phyloP scores from a whole-genome alignment of 1,140 invertebrate genomes.

The Hyposmocoma kahamanoa region DNA sequence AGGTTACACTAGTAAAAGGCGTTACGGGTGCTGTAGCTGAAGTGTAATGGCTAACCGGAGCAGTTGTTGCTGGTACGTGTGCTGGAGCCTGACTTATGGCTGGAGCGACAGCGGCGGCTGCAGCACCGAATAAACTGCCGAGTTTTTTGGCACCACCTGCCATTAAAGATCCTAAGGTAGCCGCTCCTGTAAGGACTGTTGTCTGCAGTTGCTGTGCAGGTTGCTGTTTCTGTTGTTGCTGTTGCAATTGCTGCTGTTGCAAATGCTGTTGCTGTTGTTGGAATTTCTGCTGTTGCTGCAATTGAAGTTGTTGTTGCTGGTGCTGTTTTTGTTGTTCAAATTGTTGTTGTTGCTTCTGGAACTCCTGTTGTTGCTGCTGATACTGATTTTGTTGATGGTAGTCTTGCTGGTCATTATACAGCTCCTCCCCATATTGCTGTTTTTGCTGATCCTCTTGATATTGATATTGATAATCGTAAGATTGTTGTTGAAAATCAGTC shows the following conservation, averaged over 20 bases:
- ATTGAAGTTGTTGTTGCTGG: conserved; percentile 20
- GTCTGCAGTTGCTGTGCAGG: conserved; percentile 57
- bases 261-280: conserved; percentile 34
- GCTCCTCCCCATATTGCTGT: conserved; percentile 16
- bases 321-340: conserved; percentile 31
- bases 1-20: conserved; percentile 53
- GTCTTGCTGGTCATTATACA: conserved; percentile 4
- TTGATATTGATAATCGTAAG: conserved; percentile 24
- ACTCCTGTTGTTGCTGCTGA: conserved; percentile 28
- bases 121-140: conserved; percentile 65
- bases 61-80: conserved; percentile 22
- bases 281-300: conserved; percentile 26
- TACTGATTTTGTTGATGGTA: conserved; percentile 22
- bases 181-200: conserved; percentile 61
- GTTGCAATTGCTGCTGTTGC: conserved; percentile 39
- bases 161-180: conserved; percentile 65
- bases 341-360: conserved; percentile 28
- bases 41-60: conserved; percentile 27
- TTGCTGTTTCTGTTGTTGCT: conserved; percentile 41
- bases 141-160: conserved; percentile 71
- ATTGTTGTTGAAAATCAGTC: conserved; percentile 9
- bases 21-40: conserved; percentile 58
- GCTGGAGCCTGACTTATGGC: conserved; percentile 32
- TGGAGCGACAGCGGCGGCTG: conserved; percentile 59
- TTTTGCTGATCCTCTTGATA: conserved; percentile 22